phyloP scores from a whole-genome alignment of 2,888 invertebrate genomes.

The Apotomis capreana region DNA sequence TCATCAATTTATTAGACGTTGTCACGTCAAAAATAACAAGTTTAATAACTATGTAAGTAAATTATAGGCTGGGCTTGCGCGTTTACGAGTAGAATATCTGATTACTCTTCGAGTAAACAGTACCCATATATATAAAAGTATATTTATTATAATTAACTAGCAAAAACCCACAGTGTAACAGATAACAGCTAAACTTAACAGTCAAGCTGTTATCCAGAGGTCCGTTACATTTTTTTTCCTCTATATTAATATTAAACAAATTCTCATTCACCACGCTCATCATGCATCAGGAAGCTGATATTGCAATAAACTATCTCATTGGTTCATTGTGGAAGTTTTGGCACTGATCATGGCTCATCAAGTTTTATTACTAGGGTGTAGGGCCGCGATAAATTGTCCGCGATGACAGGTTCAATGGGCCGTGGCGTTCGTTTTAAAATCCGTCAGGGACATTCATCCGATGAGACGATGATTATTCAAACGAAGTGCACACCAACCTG shows the following conservation, averaged over 20 bases:
- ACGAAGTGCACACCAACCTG: slow-evolving; percentile 11
- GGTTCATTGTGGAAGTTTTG: slow-evolving; percentile 74
- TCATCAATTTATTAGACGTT: no score
- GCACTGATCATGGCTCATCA: slow-evolving; percentile 79
- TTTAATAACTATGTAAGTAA: no score
- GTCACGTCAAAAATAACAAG: no score
- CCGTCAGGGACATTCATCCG: slow-evolving; percentile 48
- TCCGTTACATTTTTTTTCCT: not conserved
- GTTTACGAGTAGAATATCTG: no score
- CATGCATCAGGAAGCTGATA: slow-evolving; percentile 24
- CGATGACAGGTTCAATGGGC: slow-evolving; percentile 77
- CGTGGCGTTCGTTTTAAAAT: slow-evolving; percentile 70
- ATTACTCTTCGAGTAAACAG: no score
- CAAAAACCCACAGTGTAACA: not conserved
- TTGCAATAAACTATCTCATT: slow-evolving; percentile 54
- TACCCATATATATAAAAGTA: no score
- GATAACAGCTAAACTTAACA: not conserved
- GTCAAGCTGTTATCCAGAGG: not conserved
- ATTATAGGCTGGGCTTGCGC: no score
- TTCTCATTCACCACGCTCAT: slow-evolving; percentile 13
- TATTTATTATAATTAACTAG: not conserved
- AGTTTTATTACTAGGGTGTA: slow-evolving; percentile 73
- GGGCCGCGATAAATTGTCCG: slow-evolving; percentile 67
- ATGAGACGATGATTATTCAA: slow-evolving; percentile 42
- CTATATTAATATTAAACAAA: slow-evolving; percentile 15